Base-by-base conservation (phyloP, 1,140 invertebrate species). In the Probaryconus sp. region DNA sequence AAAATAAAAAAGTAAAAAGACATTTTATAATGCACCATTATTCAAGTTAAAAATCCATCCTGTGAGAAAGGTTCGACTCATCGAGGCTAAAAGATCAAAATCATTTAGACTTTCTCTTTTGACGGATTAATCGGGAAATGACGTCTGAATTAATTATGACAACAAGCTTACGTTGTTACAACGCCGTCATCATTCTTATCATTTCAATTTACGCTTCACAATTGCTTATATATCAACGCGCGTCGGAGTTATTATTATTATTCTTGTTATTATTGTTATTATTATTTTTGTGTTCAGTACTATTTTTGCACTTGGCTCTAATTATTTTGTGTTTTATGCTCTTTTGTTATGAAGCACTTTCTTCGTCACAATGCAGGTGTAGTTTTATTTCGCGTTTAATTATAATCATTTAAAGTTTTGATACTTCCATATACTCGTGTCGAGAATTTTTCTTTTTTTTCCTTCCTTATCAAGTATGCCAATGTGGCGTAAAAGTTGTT, bases 171-270 rank as follows among this genome's bases (percentile, higher is more conserved):
- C 53, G 47, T 63, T 50, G 45, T 73, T 61, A 53, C 67, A 67
- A 61, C 58, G 38, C 47, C 60, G 61, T 61, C 61, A 53, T 67
- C 47, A 38, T 67, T 48, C 48, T 73, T 73, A 67, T 67, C 70
- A 73, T 67, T 67, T 73, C 70, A 67, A 61, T 67, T 73, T 55
- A 33, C 42, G 56, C 63, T 48, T 61, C 38, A 55, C 33, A 40
- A 43, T 67, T 63, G 70, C 70, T 73, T 65, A 21, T 63, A 50
- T 61, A 33, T 30, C 55, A 53, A n/a, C n/a, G n/a, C n/a, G 48
- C 26, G 38, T 73, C 70, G 70, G 55, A 61, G 61, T 9, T 35
- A 10, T 30, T 65, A 45, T 55, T 35, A 17, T 6, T 14, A 18
- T 21, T 16, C 24, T 33, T 40, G 26, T 5, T 48, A 42, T 42